Evolutionary conservation across 2,113 vertebrate species (phyloP).

Genomic region (Carlito syrichta): DNA sequence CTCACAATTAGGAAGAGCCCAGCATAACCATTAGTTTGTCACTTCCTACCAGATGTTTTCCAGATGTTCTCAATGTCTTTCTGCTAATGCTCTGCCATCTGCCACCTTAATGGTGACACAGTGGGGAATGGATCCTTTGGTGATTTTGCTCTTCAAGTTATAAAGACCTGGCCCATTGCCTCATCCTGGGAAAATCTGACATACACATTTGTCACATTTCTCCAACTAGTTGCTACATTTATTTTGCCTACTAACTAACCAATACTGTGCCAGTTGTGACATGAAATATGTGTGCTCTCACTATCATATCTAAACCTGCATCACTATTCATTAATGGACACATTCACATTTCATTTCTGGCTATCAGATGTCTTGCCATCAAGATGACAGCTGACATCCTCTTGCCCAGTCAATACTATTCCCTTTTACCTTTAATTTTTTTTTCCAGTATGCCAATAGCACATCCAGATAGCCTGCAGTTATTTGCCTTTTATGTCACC

Average conservation of each 20-base stretch:
- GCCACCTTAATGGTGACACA: slow-evolving; percentile 61
- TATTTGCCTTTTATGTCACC: background rate
- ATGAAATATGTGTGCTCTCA: background rate
- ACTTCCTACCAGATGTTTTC: slow-evolving; percentile 70
- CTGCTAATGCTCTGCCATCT: slow-evolving; percentile 68
- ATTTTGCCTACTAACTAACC: background rate
- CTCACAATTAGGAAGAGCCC: slow-evolving; percentile 56
- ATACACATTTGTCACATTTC: slow-evolving; percentile 21
- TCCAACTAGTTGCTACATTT: background rate
- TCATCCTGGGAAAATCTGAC: slow-evolving; percentile 13
- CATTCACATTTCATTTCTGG: background rate
- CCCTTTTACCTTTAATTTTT: background rate
- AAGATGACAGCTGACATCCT: background rate
- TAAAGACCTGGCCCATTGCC: slow-evolving; percentile 47
- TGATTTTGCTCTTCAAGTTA: slow-evolving; percentile 52
- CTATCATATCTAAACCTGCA: background rate
- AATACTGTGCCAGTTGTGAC: background rate
- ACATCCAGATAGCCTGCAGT: background rate
- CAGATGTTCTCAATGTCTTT: slow-evolving; percentile 64
- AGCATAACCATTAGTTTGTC: slow-evolving; percentile 48
- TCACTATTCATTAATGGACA: background rate
- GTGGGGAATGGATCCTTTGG: slow-evolving; percentile 43
- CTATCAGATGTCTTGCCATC: background rate
- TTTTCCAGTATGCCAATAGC: slow-evolving; percentile 3
- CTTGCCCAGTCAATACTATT: background rate